These are phyloP conservation scores for Tetranychus piercei DNA, from an alignment of 2,888 invertebrate species.

Conservation along the genomic window DNA sequence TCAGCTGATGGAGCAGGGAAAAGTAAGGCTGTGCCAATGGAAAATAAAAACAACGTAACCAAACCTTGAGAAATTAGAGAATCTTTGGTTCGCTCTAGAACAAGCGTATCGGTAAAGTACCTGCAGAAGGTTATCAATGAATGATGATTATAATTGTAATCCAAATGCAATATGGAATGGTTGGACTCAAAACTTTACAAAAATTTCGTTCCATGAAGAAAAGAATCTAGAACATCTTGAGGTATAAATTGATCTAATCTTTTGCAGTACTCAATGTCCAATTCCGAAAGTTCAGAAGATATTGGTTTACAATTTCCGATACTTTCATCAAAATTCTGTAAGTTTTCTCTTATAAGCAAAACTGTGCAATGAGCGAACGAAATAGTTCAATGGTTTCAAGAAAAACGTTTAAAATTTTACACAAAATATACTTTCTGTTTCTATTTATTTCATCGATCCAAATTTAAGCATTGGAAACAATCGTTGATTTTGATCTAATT, in stretches of 20 bases:
- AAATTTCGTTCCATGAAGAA: background rate
- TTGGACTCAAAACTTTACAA: background rate
- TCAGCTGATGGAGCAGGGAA: conserved; percentile 16
- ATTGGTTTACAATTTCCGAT: no score
- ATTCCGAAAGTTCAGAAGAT: no score
- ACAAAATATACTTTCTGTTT: no score
- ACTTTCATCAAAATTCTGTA: no score
- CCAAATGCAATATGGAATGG: background rate
- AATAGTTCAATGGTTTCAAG: no score
- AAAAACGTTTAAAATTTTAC: no score
- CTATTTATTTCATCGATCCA: background rate
- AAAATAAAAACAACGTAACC: conserved; percentile 16
- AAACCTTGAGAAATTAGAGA: conserved; percentile 19
- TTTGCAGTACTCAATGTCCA: no score
- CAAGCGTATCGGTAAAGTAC: conserved; percentile 16
- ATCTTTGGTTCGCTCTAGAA: conserved; percentile 14
- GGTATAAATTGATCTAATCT: no score
- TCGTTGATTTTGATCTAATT: background rate
- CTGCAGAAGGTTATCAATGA: background rate
- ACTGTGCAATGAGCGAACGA: no score
- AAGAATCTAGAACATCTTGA: background rate
- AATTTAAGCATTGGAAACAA: background rate
- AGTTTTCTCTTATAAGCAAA: no score
- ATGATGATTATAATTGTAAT: background rate
- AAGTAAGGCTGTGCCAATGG: conserved; percentile 14